Conservation (phyloP, 2,888 invertebrate species). For the Cosmia trapezina region DNA sequence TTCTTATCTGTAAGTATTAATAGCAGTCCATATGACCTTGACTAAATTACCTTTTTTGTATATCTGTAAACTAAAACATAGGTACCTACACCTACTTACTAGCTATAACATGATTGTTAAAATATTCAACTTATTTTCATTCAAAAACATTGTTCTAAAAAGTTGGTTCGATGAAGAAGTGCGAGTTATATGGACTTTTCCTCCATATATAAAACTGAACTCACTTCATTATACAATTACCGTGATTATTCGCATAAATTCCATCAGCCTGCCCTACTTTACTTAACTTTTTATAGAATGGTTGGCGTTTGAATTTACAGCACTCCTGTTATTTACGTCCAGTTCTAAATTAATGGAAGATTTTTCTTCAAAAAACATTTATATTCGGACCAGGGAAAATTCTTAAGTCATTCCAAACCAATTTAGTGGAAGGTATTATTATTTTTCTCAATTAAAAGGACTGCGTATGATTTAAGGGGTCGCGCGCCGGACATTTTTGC, state of each 20-base stretch:
- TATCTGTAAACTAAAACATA: background rate
- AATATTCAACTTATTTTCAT: background rate
- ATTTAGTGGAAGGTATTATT: constrained; percentile 78
- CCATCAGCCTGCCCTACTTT: constrained; percentile 32
- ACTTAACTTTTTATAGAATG: constrained; percentile 39
- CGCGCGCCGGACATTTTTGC: constrained; percentile 76
- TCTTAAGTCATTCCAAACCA: constrained; percentile 75
- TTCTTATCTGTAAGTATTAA: background rate
- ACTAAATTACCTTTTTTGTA: background rate
- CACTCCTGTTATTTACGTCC: constrained; percentile 54
- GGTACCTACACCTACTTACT: background rate
- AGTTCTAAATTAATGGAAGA: constrained; percentile 68
- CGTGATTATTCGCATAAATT: constrained; percentile 55
- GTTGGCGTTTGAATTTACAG: constrained; percentile 55
- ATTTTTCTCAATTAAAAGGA: constrained; percentile 84
- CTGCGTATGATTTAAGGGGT: constrained; percentile 79
- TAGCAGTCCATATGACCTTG: too few relatives aligned
- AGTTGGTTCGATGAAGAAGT: background rate
- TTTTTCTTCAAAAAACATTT: constrained; percentile 62
- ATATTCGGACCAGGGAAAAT: constrained; percentile 76
- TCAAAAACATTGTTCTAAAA: background rate
- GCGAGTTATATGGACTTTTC: constrained; percentile 10
- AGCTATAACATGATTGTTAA: background rate
- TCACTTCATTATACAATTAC: constrained; percentile 35
- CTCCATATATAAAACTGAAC: constrained; percentile 37